A percentile compares a stretch with the other conserved stretches of the same genome.
Evolutionary conservation across 2,888 invertebrate species (phyloP).

Genomic region (Agriopis marginaria): DNA sequence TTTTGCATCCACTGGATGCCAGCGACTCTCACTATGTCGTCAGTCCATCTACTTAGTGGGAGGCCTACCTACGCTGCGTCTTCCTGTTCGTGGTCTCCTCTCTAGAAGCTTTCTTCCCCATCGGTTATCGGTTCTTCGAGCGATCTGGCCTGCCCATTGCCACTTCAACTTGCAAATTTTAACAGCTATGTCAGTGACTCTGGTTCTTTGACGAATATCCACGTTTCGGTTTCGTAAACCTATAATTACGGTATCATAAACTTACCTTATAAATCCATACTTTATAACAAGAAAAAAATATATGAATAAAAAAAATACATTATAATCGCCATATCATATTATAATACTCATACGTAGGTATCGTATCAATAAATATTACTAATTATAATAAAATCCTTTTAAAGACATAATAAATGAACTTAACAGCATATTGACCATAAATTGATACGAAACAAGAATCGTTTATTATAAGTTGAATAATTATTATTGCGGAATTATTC

Average conservation of each 20-base stretch:
- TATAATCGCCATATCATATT: background rate
- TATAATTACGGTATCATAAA: background rate
- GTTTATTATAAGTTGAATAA: conserved; percentile 16
- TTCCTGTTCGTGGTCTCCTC: too few relatives aligned
- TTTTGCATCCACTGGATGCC: too few relatives aligned
- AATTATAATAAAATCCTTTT: conserved; percentile 24
- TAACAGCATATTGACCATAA: conserved; percentile 21
- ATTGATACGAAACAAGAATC: conserved; percentile 27
- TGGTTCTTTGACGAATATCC: too few relatives aligned
- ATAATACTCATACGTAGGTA: background rate
- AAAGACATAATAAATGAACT: conserved; percentile 14
- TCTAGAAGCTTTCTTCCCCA: too few relatives aligned
- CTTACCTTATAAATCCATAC: background rate
- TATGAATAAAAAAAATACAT: background rate
- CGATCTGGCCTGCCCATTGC: too few relatives aligned
- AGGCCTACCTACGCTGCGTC: too few relatives aligned
- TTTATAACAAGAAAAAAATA: background rate
- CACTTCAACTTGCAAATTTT: too few relatives aligned
- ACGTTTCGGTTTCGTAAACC: too few relatives aligned
- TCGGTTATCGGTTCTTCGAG: too few relatives aligned
- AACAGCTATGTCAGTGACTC: too few relatives aligned
- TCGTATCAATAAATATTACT: conserved; percentile 17
- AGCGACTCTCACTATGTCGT: too few relatives aligned
- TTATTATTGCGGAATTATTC: conserved; percentile 18
- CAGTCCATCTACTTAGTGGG: too few relatives aligned